Evolutionary conservation across 2,113 vertebrate species (phyloP).

Genomic region (Stigmatopora argus): DNA sequence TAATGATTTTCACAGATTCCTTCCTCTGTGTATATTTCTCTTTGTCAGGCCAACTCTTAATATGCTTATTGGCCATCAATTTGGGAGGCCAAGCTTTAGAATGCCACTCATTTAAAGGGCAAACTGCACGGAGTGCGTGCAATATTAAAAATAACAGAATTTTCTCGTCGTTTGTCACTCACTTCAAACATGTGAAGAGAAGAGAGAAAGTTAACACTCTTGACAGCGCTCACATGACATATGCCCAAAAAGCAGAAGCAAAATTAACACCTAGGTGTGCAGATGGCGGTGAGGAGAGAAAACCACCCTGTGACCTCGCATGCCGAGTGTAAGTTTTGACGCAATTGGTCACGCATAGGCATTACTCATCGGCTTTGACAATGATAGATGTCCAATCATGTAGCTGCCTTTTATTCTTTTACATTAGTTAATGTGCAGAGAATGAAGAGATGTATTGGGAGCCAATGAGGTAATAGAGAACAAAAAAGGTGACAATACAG

Average conservation of each 20-base stretch:
- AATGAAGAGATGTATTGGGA: no score
- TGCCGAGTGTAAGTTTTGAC: slow-evolving; percentile 15
- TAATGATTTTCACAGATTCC: slow-evolving; percentile 41
- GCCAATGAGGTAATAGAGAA: no score
- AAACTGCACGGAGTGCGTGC: slow-evolving; percentile 33
- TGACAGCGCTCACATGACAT: slow-evolving; percentile 34
- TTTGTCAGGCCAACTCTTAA: slow-evolving; percentile 40
- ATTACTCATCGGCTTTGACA: neutral
- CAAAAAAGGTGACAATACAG: no score
- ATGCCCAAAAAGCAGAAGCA: slow-evolving; percentile 45
- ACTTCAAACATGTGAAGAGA: slow-evolving; percentile 19
- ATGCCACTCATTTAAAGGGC: slow-evolving; percentile 40
- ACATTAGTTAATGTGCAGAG: no score
- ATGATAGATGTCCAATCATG: no score
- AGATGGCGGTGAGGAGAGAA: slow-evolving; percentile 46
- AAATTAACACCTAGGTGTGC: slow-evolving; percentile 52
- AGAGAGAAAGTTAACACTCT: slow-evolving; percentile 48
- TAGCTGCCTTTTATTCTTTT: no score
- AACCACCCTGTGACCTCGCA: slow-evolving; percentile 44
- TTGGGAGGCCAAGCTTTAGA: slow-evolving; percentile 38
- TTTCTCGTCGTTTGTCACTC: neutral
- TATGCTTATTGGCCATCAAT: slow-evolving; percentile 52
- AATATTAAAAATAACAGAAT: slow-evolving; percentile 34
- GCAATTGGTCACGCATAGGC: neutral
- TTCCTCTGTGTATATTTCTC: slow-evolving; percentile 18